A percentile compares a stretch with the other conserved stretches of the same genome.
These are phyloP conservation scores for Pristiophorus japonicus DNA, from an alignment of 2,113 vertebrate genomes.

Conservation along the genomic window DNA sequence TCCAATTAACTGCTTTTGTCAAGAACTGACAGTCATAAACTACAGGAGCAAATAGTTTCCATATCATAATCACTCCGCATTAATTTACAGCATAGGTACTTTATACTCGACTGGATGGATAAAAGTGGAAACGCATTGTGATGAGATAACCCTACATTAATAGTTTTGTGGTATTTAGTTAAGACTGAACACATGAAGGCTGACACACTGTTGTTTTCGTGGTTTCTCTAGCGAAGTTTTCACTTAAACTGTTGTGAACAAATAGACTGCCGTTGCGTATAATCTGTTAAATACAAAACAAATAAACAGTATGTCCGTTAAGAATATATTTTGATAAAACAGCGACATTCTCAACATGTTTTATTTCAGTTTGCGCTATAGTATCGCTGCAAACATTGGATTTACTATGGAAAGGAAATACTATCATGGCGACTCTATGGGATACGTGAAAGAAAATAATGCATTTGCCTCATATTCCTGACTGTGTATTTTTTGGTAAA, in stretches of 20 bases:
- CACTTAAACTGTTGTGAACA: not conserved
- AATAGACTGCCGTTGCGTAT: not conserved
- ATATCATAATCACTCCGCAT: not conserved
- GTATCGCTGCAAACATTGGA: not conserved
- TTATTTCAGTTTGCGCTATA: not conserved
- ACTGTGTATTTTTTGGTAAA: slow-evolving; percentile 4
- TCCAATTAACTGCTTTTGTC: not conserved
- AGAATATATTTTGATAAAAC: not conserved
- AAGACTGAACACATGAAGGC: too few species aligned
- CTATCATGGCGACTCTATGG: not conserved
- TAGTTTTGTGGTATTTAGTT: not conserved
- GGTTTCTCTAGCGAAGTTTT: not conserved
- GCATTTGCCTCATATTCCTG: not conserved
- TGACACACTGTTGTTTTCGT: not conserved
- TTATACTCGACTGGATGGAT: too few species aligned
- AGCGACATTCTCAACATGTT: not conserved
- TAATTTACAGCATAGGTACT: not conserved
- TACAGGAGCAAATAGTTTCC: not conserved
- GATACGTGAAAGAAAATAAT: not conserved
- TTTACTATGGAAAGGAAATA: not conserved
- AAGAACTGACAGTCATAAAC: not conserved
- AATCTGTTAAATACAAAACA: not conserved
- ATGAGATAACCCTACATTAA: not conserved
- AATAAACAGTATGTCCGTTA: not conserved
- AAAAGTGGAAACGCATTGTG: not conserved